Conservation (phyloP, 2,888 invertebrate species). For the Taphrorychus bicolor region DNA sequence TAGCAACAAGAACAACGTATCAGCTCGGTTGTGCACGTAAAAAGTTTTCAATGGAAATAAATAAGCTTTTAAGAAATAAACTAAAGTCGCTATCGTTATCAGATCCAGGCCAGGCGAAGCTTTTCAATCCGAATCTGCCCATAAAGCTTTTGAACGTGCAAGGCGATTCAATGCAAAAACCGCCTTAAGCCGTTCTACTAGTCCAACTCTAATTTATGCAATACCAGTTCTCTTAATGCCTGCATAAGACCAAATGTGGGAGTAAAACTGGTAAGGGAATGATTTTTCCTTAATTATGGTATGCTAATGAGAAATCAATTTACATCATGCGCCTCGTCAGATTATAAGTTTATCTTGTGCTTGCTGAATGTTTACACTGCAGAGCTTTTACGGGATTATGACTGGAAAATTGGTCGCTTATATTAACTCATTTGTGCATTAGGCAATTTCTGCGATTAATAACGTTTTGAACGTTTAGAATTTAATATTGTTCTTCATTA, state of each 20-base stretch:
- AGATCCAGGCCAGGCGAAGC: not conserved
- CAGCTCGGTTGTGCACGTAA: not conserved
- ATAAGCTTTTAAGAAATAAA: not conserved
- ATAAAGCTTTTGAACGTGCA: not conserved
- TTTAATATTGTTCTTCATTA: not conserved
- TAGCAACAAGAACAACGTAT: not conserved
- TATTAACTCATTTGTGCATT: slow-evolving; percentile 10
- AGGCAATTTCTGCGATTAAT: not conserved
- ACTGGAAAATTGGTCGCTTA: slow-evolving; percentile 18
- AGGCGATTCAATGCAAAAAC: slow-evolving; percentile 12
- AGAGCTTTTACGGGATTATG: slow-evolving; percentile 1
- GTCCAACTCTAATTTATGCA: slow-evolving; percentile 30
- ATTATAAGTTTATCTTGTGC: slow-evolving; percentile 30
- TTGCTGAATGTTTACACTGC: slow-evolving; percentile 17
- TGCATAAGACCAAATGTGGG: slow-evolving; percentile 35
- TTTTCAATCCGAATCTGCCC: not conserved
- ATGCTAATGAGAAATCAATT: slow-evolving; percentile 40
- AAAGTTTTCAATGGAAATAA: not conserved
- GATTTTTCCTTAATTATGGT: slow-evolving; percentile 33
- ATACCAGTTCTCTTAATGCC: slow-evolving; percentile 32
- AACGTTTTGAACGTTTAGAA: too few species aligned
- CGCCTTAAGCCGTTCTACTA: slow-evolving; percentile 19
- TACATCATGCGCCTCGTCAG: slow-evolving; percentile 24
- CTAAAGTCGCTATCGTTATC: not conserved
- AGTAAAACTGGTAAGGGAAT: slow-evolving; percentile 31